Base-by-base conservation (phyloP, 2,797 vertebrate genomes). In the Synanceia verrucosa region DNA sequence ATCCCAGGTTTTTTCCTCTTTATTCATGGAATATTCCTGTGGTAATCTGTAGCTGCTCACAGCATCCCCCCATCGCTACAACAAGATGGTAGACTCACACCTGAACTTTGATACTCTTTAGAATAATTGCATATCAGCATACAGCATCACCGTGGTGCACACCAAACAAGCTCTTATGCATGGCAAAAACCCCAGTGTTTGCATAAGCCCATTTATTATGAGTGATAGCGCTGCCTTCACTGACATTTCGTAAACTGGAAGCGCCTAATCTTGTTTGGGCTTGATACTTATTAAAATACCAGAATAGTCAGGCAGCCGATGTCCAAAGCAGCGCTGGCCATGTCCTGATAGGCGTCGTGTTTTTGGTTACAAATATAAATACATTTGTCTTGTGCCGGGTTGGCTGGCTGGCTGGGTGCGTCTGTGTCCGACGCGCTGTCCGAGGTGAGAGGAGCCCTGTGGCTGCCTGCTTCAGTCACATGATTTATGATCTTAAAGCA, bases 61-160 rank as follows among this genome's bases (percentile, higher is more conserved):
- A 82, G 83, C 88, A 79, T 90, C 86, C 85, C 76, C 87, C 87
- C 61, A 53, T 83, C 51, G 73, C 86, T 81, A 76, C 84, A 86
- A 81, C 77, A 70, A 87, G 85, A 89, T 82, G 85, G 84, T 86
- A 75, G 86, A 88, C 86, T 91, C 83, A 86, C 86, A 90, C 88
- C 91, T 92, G 92, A 94, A 94, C 92, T 94, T 93, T 94, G 91
- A 93, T 92, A 92, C 93, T 94, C 90, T 94, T 95, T 95, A 94
- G 93, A 94, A 94, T 95, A 95, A 95, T 95, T 95, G 94, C 94
- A 94, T 95, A 94, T 95, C 94, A 93, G 92, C 90, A 90, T 91
- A 86, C 82, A 81, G 85, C 91, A 95, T 94, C 93, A 87, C 90
- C 33, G 83, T 72, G 69, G 82, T 70, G 89, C 90, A 78, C 91